Percentiles rank a stretch among this genome's conserved stretches.
Evolutionary conservation across 2,888 invertebrate species (phyloP).

Genomic region (Sphaerophoria rueppellii): DNA sequence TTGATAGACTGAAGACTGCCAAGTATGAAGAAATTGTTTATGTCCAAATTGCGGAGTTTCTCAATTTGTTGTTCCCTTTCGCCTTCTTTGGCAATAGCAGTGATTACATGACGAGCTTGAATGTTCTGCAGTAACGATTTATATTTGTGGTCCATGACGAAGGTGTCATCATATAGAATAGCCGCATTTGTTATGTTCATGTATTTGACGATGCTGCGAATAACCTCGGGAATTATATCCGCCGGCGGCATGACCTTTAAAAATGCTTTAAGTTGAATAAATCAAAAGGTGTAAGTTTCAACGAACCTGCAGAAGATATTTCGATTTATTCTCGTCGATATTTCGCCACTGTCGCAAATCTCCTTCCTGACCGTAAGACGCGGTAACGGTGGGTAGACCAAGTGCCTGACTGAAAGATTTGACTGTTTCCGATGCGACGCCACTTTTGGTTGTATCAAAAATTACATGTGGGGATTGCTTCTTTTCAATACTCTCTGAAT

Average conservation of each 20-base stretch:
- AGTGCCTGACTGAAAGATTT: constrained; percentile 92
- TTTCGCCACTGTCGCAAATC: constrained; percentile 93
- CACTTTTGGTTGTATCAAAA: constrained; percentile 91
- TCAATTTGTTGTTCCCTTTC: constrained; percentile 86
- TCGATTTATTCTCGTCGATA: constrained; percentile 86
- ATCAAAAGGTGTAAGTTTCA: not conserved
- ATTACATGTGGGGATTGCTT: constrained; percentile 90
- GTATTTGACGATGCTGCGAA: constrained; percentile 90
- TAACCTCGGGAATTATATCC: constrained; percentile 91
- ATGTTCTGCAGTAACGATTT: constrained; percentile 94
- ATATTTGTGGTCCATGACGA: constrained; percentile 97
- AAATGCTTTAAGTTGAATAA: not conserved
- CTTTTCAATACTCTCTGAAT: constrained; percentile 86
- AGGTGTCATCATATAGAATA: constrained; percentile 93
- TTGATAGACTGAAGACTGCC: constrained; percentile 89
- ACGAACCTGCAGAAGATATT: constrained; percentile 87
- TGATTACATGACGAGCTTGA: constrained; percentile 94
- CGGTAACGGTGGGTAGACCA: constrained; percentile 91
- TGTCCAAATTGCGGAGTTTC: constrained; percentile 90
- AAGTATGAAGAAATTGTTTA: constrained; percentile 94
- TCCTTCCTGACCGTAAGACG: constrained; percentile 92
- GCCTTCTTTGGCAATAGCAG: constrained; percentile 85
- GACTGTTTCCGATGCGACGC: constrained; percentile 91
- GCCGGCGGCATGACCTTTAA: constrained; percentile 86
- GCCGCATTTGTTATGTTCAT: constrained; percentile 96